phyloP scores from a whole-genome alignment of 2,113 vertebrate genomes.

The Hippotragus niger region DNA sequence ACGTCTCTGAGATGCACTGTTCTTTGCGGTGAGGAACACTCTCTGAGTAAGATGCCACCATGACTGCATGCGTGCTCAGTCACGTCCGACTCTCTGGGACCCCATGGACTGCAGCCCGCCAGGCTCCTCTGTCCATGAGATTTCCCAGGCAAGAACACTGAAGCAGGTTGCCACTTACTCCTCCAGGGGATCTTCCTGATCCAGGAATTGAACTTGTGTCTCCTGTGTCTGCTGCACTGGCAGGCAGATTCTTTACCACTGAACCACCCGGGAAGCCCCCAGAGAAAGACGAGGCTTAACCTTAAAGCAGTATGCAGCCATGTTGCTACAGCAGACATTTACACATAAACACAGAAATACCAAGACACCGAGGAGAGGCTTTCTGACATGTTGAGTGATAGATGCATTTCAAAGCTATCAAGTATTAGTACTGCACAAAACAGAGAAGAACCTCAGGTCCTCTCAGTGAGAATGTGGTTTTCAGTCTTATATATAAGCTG shows the following conservation, averaged over 20 bases:
- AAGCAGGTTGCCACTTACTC: background rate
- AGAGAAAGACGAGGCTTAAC: background rate
- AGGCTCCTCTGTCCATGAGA: background rate
- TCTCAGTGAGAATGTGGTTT: background rate
- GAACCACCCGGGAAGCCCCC: background rate
- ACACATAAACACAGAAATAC: fast-evolving
- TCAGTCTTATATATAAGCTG: background rate
- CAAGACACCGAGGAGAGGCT: background rate
- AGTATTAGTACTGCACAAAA: too few relatives aligned
- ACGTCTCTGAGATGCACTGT: background rate
- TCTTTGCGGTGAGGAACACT: too few relatives aligned
- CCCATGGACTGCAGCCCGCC: background rate
- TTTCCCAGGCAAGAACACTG: background rate
- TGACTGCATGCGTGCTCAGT: background rate
- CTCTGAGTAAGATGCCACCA: background rate
- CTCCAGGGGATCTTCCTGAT: background rate
- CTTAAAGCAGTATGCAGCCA: background rate
- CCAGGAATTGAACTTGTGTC: background rate
- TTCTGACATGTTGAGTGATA: background rate
- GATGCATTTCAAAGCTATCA: background rate
- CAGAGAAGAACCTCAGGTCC: background rate
- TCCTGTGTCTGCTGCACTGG: background rate
- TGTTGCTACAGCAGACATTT: fast-evolving
- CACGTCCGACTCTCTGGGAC: background rate
- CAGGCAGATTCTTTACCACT: background rate